phyloP scores from a whole-genome alignment of 2,888 invertebrate species.

The Stictocephala bisonia region DNA sequence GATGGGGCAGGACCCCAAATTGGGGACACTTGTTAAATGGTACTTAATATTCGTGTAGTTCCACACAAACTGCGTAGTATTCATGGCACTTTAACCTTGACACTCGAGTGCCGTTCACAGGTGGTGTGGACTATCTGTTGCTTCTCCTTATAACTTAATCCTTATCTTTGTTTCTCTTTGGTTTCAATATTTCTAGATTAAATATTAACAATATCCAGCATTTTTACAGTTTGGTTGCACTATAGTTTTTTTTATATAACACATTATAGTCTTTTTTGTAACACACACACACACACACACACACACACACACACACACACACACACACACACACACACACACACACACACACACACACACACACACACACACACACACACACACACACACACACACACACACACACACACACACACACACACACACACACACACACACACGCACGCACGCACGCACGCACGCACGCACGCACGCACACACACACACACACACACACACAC shows the following conservation, averaged over 20 bases:
- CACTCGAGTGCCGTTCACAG: slow-evolving; percentile 10
- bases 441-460: background rate
- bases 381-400: slow-evolving; percentile 13
- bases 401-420: slow-evolving; percentile 13
- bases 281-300: too few species aligned
- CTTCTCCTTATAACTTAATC: background rate
- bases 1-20: background rate
- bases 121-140: slow-evolving; percentile 21
- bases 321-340: slow-evolving; percentile 13
- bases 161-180: too few species aligned
- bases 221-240: too few species aligned
- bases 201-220: too few species aligned
- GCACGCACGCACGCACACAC: background rate
- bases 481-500: slow-evolving; percentile 13
- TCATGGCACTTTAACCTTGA: slow-evolving; percentile 29
- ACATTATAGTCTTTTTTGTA: too few species aligned
- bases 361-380: slow-evolving; percentile 13
- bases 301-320: background rate
- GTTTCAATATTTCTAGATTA: too few species aligned
- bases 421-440: slow-evolving; percentile 13
- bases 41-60: slow-evolving; percentile 32
- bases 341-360: slow-evolving; percentile 13
- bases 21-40: slow-evolving; percentile 25
- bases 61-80: slow-evolving; percentile 7
- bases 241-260: too few species aligned